phyloP scores from a whole-genome alignment of 2,113 vertebrate genomes.

The Rhombomys opimus region DNA sequence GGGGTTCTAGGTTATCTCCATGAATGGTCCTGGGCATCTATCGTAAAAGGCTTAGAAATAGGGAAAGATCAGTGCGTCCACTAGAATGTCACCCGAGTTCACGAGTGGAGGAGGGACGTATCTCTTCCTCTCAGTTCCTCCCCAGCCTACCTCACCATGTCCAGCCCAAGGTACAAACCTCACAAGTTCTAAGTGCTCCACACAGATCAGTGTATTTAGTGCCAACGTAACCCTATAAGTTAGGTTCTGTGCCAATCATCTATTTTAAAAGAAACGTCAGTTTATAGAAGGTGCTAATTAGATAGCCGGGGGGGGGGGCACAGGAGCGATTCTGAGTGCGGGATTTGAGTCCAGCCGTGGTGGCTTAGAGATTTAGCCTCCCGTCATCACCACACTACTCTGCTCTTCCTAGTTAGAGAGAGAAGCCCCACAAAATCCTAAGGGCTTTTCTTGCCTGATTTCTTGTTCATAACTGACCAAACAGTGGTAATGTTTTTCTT shows the following conservation, averaged over 20 bases:
- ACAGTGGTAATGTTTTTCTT: not conserved
- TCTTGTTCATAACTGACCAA: not conserved
- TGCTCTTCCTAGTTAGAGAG: not conserved
- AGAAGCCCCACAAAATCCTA: not conserved
- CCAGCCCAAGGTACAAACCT: not conserved
- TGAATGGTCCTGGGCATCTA: no score
- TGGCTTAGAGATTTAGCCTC: not conserved
- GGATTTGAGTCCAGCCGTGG: not conserved
- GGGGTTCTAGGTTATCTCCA: no score
- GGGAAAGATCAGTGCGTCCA: not conserved
- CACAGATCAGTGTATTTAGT: not conserved
- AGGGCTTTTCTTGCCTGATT: not conserved
- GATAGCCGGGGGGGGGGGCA: not conserved
- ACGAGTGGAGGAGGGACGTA: accelerated
- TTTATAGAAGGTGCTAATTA: not conserved
- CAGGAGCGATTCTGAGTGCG: not conserved
- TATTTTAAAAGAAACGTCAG: not conserved
- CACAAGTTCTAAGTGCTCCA: not conserved
- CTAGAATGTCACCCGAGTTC: not conserved
- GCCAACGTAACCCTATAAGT: not conserved
- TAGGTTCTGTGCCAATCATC: not conserved
- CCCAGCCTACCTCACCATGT: not conserved
- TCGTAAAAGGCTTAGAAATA: not conserved
- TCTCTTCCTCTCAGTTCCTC: not conserved
- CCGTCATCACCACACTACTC: accelerated